These are phyloP conservation scores for Patiria miniata DNA, from an alignment of 35 echinoderm and acorn worm species.

Conservation along the genomic window DNA sequence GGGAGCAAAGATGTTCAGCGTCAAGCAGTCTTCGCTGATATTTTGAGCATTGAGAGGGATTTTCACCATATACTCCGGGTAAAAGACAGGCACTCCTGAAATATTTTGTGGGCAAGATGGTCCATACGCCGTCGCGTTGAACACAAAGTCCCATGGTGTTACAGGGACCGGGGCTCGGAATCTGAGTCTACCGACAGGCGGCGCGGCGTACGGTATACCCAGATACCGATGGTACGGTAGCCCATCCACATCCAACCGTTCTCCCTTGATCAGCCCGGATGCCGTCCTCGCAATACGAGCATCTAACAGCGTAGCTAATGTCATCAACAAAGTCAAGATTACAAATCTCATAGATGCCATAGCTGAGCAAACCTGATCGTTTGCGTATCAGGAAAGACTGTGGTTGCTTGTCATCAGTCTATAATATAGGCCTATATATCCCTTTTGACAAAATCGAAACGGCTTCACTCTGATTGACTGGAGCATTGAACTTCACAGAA, in stretches of 20 bases:
- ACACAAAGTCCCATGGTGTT: slow-evolving; percentile 24
- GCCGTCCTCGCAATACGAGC: neutral
- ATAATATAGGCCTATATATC: too few species aligned
- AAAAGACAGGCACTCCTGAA: neutral
- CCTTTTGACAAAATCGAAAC: too few species aligned
- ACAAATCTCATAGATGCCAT: too few species aligned
- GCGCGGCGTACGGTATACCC: slow-evolving; percentile 77
- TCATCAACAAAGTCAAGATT: too few species aligned
- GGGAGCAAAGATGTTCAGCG: slow-evolving; percentile 23
- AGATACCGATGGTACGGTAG: slow-evolving; percentile 21
- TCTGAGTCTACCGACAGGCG: slow-evolving; percentile 24
- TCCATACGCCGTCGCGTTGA: slow-evolving; percentile 43
- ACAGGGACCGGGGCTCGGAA: slow-evolving; percentile 44
- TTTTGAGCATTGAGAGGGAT: neutral
- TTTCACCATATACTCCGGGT: neutral
- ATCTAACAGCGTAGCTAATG: too few species aligned
- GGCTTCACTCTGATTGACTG: too few species aligned
- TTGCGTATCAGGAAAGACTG: too few species aligned
- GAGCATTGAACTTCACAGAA: too few species aligned
- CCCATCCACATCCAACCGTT: neutral
- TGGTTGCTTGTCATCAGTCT: too few species aligned
- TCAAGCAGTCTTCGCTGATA: slow-evolving; percentile 32
- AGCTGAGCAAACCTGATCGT: too few species aligned
- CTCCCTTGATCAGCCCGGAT: neutral
- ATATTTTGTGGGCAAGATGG: slow-evolving; percentile 55